Evolutionary conservation across 2,113 vertebrate species (phyloP).

Genomic region (Telmatochromis bifrenatus): DNA sequence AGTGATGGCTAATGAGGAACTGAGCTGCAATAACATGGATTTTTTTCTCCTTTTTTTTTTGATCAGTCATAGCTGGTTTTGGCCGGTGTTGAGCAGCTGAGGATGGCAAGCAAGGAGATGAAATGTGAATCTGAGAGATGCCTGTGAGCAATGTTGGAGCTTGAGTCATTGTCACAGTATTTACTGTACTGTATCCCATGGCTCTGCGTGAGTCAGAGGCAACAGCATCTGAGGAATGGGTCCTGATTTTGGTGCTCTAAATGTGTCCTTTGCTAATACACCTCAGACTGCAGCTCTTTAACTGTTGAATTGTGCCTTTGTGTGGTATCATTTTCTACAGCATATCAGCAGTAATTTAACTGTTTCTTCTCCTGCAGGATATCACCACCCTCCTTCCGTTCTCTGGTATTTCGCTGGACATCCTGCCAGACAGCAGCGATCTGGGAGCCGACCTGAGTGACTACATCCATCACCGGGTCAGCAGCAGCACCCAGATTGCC

Average conservation of each 20-base stretch:
- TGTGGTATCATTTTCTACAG: neutral
- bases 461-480: constrained; percentile 89
- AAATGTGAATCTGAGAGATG: constrained; percentile 51
- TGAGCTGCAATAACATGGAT: neutral
- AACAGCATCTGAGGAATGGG: constrained; percentile 39
- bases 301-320: neutral
- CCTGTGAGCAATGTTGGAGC: constrained; percentile 53
- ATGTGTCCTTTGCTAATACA: constrained; percentile 20
- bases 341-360: neutral
- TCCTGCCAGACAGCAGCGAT: constrained; percentile 87
- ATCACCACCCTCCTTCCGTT: constrained; percentile 83
- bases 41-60: neutral
- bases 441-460: constrained; percentile 85
- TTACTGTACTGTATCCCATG: constrained; percentile 55
- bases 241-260: constrained; percentile 30
- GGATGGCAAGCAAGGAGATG: constrained; percentile 38
- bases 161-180: constrained; percentile 68
- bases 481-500: constrained; percentile 82
- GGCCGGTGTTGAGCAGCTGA: constrained; percentile 18
- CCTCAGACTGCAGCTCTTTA: neutral
- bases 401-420: constrained; percentile 83
- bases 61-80: constrained; percentile 31
- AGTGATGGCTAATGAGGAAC: constrained; percentile 4
- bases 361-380: constrained; percentile 70
- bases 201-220: constrained; percentile 54